Percentiles rank a stretch among this genome's conserved stretches.
phyloP scores from a whole-genome alignment of 2,113 vertebrate species.

The Phyllostomus hastatus region DNA sequence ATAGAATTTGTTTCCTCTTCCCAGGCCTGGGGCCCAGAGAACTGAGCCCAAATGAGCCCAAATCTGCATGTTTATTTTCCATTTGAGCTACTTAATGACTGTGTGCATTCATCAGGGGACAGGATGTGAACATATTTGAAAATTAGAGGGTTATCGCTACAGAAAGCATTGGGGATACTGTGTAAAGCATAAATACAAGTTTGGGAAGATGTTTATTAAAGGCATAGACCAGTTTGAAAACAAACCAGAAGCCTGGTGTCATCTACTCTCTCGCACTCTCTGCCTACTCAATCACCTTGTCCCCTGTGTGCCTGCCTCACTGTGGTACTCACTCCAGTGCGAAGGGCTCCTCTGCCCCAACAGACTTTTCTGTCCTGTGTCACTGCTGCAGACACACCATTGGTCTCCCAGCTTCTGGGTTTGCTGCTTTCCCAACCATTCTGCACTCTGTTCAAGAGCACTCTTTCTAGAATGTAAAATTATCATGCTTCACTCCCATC shows the following conservation, averaged over 20 bases:
- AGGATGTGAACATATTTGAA: constrained; percentile 4
- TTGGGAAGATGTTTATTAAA: constrained; percentile 9
- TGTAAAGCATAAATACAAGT: not conserved
- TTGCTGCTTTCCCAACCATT: not conserved
- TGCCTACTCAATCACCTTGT: not conserved
- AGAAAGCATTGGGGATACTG: not conserved
- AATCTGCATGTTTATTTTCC: constrained; percentile 42
- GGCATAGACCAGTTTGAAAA: not conserved
- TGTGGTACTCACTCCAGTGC: not conserved
- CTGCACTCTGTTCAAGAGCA: not conserved
- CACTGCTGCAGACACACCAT: not conserved
- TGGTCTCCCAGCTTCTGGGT: not conserved
- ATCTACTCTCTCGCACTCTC: not conserved
- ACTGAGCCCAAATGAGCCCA: constrained; percentile 23
- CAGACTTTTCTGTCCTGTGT: not conserved
- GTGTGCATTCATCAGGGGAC: not conserved
- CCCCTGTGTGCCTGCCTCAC: not conserved
- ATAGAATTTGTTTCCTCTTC: constrained; percentile 24
- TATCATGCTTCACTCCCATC: not conserved
- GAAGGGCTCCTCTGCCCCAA: not conserved
- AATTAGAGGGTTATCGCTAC: not conserved
- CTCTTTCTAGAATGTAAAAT: not conserved
- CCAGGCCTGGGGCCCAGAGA: not conserved
- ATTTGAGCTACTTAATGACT: constrained; percentile 37
- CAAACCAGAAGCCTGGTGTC: not conserved